A percentile compares a stretch with the other conserved stretches of the same genome.
phyloP scores from a whole-genome alignment of 2,113 vertebrate species.

The Rhabdornis inornatus region DNA sequence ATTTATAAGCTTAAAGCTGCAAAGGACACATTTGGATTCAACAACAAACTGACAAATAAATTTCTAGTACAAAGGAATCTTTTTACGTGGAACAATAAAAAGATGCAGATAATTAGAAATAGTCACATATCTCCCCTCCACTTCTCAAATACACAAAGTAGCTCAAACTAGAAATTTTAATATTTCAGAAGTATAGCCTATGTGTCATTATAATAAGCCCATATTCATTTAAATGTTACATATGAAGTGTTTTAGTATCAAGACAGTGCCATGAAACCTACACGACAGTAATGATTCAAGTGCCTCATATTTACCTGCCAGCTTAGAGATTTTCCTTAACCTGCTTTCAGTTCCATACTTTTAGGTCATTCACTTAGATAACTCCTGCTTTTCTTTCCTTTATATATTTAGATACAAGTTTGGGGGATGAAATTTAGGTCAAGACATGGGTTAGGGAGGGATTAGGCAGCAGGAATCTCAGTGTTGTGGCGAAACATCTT shows the following conservation, averaged over 20 bases:
- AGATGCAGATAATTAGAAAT: background rate
- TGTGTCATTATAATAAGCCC: background rate
- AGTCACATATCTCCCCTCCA: background rate
- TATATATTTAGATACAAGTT: background rate
- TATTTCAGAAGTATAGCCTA: background rate
- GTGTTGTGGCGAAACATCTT: rapidly evolving
- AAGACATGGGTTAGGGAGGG: background rate
- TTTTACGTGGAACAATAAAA: background rate
- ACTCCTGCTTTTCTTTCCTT: background rate
- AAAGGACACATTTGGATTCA: background rate
- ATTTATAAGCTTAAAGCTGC: background rate
- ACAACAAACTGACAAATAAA: background rate
- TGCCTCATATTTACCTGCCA: background rate
- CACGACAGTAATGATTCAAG: background rate
- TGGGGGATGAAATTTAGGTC: background rate
- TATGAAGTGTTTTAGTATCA: background rate
- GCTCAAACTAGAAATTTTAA: background rate
- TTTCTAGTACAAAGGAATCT: background rate
- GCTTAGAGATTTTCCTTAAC: background rate
- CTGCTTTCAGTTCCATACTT: background rate
- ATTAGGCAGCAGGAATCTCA: background rate
- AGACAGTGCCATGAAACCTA: background rate
- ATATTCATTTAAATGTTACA: background rate
- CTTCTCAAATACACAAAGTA: background rate
- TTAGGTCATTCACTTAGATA: background rate